Base-by-base conservation (phyloP, 2,113 vertebrate genomes). In the Hippocampus barbouri region DNA sequence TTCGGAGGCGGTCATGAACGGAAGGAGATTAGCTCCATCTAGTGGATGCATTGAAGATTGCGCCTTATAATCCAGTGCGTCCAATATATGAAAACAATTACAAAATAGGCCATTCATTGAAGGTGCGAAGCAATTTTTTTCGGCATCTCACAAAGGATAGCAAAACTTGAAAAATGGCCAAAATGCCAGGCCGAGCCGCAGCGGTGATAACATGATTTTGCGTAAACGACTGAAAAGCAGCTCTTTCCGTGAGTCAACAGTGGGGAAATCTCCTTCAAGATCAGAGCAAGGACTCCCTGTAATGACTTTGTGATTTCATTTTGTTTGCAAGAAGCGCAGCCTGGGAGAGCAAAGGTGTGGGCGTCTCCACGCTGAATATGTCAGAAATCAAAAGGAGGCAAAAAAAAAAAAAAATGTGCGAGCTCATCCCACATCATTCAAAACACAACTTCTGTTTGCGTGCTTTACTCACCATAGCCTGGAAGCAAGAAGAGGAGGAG, bases 401-500 rank as follows among this genome's bases (percentile, higher is more conserved):
- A 14, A 15, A 65, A 23, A 40, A 45, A 34, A 45, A 14, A 45
- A 15, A 45, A 23, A 40, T 65, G 63, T 45, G 40, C 12, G 63
- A 47, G 64, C 41, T 66, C 41, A 0, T 49, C 64, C 64, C 64
- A 66, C 43, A 66, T 65, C 43, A 66, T 65, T 43, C 21, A 65
- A 65, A 65, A 65, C 21, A 66, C 14, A 49, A 66, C 43, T 34
- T 18, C 6, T 34, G 34, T 15, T 18, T 15, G 27, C 20, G 25
- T 61, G 59, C 64, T 73, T 78, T 82, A 88, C 88, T 89, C 78
- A 89, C 88, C 88, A 89, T 89, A 9, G 88, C 88, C 88, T 89
- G 81, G 67, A 53, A 82, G 45, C 6, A 27, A 20, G 15, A 0
- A 25, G 14, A 16, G 34, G 23, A 47, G 64, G 41, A 8, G 43